Percentiles rank a stretch among this genome's conserved stretches.
Evolutionary conservation across 1,140 invertebrate genomes (phyloP).

Genomic region (Ceratoteleas bidentatus): DNA sequence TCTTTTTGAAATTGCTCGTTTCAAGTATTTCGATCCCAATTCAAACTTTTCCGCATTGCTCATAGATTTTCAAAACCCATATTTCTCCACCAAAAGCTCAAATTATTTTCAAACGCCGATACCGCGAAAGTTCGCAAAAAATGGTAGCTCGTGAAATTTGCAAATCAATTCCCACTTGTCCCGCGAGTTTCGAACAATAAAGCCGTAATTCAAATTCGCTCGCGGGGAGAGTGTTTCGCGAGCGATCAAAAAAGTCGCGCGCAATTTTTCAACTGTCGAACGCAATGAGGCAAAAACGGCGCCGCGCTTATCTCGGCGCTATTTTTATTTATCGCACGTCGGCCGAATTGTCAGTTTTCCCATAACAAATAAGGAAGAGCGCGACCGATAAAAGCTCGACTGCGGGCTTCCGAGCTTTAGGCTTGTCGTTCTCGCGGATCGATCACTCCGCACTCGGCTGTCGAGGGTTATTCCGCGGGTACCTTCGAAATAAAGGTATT

Average conservation of each 20-base stretch:
- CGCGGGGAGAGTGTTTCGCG: background rate
- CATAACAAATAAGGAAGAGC: slow-evolving; percentile 59
- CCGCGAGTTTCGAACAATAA: too few species aligned
- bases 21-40: too few species aligned
- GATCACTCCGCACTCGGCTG: slow-evolving; percentile 33
- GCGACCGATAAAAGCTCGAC: slow-evolving; percentile 62
- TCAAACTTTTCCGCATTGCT: too few species aligned
- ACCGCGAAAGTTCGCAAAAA: too few species aligned
- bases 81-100: too few species aligned
- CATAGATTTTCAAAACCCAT: too few species aligned
- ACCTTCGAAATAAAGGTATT: slow-evolving; percentile 44
- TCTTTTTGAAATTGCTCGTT: too few species aligned
- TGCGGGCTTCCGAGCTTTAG: slow-evolving; percentile 33
- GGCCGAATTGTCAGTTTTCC: slow-evolving; percentile 25
- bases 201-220: background rate
- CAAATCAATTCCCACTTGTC: too few species aligned
- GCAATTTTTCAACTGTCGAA: background rate
- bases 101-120: too few species aligned
- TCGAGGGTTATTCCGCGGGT: slow-evolving; percentile 23
- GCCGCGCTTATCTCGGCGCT: slow-evolving; percentile 25
- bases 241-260: background rate
- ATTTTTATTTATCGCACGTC: slow-evolving; percentile 32
- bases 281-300: slow-evolving; percentile 1
- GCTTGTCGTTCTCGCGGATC: slow-evolving; percentile 44
- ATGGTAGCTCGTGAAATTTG: too few species aligned